Evolutionary conservation across 2,888 invertebrate genomes (phyloP).

Genomic region (Drosophila incognita): DNA sequence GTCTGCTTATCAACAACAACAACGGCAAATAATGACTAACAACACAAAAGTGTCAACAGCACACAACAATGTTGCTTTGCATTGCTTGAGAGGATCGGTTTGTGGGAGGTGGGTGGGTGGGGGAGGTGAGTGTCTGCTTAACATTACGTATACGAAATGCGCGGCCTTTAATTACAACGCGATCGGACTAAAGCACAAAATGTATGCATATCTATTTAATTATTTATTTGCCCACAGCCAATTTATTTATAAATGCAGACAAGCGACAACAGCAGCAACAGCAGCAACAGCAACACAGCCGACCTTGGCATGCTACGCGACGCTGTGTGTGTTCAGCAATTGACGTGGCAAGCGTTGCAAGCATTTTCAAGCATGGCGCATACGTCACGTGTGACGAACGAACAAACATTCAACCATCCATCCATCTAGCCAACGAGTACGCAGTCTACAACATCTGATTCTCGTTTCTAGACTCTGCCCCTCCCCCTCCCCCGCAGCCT

Average conservation of each 20-base stretch:
- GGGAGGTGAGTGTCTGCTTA: not conserved
- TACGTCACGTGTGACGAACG: conserved; percentile 58
- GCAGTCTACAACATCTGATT: not conserved
- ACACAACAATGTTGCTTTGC: conserved; percentile 27
- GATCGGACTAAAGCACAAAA: conserved; percentile 51
- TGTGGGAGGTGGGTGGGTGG: not conserved
- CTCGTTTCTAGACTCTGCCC: not conserved
- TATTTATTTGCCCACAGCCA: conserved; percentile 69
- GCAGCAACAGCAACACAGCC: conserved; percentile 30
- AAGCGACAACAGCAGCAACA: conserved; percentile 31
- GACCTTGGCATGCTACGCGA: conserved; percentile 51
- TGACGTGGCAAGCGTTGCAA: conserved; percentile 50
- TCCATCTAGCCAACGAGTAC: not conserved
- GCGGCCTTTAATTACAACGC: conserved; percentile 56
- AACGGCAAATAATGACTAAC: conserved; percentile 65
- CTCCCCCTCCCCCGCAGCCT: not conserved
- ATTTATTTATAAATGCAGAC: conserved; percentile 77
- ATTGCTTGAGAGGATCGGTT: conserved; percentile 25
- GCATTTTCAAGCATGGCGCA: conserved; percentile 43
- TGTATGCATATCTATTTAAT: conserved; percentile 70
- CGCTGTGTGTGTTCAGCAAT: conserved; percentile 37
- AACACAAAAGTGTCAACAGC: conserved; percentile 59
- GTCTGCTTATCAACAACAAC: conserved; percentile 72
- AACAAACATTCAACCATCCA: not conserved
- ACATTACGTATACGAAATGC: conserved; percentile 62